These are phyloP conservation scores for Patella ulyssiponensis DNA, from an alignment of 2,888 invertebrate species.

Conservation along the genomic window DNA sequence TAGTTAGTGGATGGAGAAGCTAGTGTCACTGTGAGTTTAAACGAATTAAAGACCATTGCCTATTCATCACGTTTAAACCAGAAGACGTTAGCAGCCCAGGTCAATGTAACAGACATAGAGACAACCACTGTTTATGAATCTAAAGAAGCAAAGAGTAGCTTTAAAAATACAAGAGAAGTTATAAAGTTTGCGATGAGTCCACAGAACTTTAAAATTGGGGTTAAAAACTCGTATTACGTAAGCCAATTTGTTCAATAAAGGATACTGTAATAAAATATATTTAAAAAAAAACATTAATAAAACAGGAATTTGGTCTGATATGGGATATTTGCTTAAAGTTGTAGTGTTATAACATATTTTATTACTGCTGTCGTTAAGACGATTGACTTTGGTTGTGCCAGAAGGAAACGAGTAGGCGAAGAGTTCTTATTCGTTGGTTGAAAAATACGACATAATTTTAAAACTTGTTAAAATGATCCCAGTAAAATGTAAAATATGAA, in stretches of 20 bases:
- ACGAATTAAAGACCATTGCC: slow-evolving; percentile 5
- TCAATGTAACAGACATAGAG: neutral
- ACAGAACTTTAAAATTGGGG: neutral
- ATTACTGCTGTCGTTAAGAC: too few species aligned
- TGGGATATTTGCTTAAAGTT: too few species aligned
- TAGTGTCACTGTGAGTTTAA: neutral
- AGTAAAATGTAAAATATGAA: too few species aligned
- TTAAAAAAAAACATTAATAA: too few species aligned
- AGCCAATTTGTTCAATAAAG: neutral
- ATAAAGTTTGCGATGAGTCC: slow-evolving; percentile 1
- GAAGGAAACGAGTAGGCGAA: too few species aligned
- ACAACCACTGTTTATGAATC: neutral
- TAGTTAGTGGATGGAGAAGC: neutral
- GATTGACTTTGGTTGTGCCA: too few species aligned
- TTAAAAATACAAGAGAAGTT: neutral
- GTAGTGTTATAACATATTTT: too few species aligned
- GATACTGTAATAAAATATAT: too few species aligned
- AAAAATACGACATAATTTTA: too few species aligned
- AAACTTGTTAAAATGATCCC: too few species aligned
- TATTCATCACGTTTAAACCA: neutral
- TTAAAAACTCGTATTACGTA: neutral
- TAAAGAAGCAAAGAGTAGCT: neutral
- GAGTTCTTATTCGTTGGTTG: too few species aligned
- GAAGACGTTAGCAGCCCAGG: neutral
- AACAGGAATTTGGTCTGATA: too few species aligned